Evolutionary conservation across 2,113 vertebrate species (phyloP), one percentile per base, ranked within the genome.

Genomic region (Nymphicus hollandicus): DNA sequence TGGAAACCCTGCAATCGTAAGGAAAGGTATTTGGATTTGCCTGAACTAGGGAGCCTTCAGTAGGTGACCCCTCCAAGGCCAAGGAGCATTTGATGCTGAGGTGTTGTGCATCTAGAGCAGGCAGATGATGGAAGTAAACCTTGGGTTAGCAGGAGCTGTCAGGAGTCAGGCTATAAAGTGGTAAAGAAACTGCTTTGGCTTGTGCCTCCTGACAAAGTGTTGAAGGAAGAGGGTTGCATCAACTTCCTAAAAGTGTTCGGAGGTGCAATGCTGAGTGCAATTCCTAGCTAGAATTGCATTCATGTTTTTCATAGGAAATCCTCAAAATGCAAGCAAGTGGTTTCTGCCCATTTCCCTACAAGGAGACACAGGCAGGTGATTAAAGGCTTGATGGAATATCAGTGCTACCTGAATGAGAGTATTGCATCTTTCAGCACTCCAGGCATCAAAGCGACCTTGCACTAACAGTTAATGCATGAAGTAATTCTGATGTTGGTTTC

Each of bases 261-360:
- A 65, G 31, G 6, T 8, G 13, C 0, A 0, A 44, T 3, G 9
- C 55, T 35, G 47, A 39, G 46, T 5, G 4, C 15, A 33, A 6
- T 50, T 72, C 63, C 49, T 47, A 78, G 9, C 39, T 43, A 44
- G 12, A 56, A 56, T 22, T n/a, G 55, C 33, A 58, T 58, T 58
- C 33, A 6, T n/a, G 23, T 58, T 58, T 58, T 58, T 58, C 33
- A n/a, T n/a, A 58, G 20, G 35, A 81, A 82, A 13, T 17, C 74
- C 66, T 73, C 44, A 5, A 33, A 81, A 65, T 17, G 19, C 24
- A 13, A 35, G 28, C 2, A 0, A 13, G 55, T 4, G 28, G 8
- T 58, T 64, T 17, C 60, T 84, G 23, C 43, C 20, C 1, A 2
- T 88, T 72, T 39, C 20, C 63, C 65, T 77, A 61, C n/a, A 73